Conservation (phyloP, 2,113 vertebrate genomes). For the Sceloporus undulatus region DNA sequence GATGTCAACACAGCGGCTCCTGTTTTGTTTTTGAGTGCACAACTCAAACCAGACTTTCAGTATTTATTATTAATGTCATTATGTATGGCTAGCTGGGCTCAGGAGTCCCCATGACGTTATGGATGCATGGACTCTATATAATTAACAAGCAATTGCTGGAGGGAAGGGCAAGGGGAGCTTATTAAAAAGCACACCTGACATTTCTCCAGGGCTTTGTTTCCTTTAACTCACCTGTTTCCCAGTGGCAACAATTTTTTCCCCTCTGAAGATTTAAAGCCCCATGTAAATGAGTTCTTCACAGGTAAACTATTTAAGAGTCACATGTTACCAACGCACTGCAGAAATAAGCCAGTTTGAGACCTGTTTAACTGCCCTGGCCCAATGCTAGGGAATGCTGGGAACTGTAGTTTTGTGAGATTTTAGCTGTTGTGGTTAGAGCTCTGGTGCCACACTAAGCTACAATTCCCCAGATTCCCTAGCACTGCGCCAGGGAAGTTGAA, state of each 20-base stretch:
- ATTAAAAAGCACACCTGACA: conserved; percentile 57
- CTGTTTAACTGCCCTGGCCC: no score
- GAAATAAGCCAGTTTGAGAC: no score
- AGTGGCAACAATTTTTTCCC: conserved; percentile 26
- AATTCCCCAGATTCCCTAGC: no score
- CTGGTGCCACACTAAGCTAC: no score
- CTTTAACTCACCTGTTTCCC: conserved; percentile 60
- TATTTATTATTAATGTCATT: no score
- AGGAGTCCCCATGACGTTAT: conserved; percentile 53
- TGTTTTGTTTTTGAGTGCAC: not conserved
- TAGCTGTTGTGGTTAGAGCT: no score
- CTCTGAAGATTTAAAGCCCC: conserved; percentile 37
- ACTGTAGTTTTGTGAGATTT: no score
- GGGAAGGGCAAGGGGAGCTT: conserved; percentile 21
- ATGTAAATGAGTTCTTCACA: not conserved
- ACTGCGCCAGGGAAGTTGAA: no score
- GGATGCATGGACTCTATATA: conserved; percentile 45
- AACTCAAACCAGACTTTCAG: conserved; percentile 7
- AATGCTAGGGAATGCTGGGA: no score
- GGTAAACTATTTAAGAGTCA: not conserved
- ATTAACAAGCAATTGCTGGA: conserved; percentile 68
- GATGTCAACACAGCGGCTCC: no score
- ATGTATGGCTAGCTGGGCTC: conserved; percentile 6
- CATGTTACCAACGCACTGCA: not conserved
- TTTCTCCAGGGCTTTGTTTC: conserved; percentile 62